phyloP scores from a whole-genome alignment of 2,797 vertebrate species.

The Paratrypauchen microcephalus region DNA sequence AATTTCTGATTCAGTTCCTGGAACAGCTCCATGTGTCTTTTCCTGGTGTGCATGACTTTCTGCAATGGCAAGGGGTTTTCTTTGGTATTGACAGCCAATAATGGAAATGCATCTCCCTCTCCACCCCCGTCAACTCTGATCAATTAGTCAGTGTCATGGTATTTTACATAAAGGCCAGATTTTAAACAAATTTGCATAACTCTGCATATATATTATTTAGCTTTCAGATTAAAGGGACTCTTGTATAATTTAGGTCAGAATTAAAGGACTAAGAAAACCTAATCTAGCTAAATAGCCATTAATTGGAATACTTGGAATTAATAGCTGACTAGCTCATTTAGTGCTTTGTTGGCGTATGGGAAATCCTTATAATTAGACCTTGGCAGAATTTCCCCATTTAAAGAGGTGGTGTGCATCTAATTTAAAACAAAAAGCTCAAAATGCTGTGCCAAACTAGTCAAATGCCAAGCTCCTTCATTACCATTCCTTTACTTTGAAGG shows the following conservation, averaged over 20 bases:
- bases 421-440: slow-evolving; percentile 37
- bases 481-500: slow-evolving; percentile 67
- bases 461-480: slow-evolving; percentile 36
- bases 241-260: slow-evolving; percentile 33
- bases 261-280: slow-evolving; percentile 28
- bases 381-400: slow-evolving; percentile 45
- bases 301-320: slow-evolving; percentile 33
- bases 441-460: slow-evolving; percentile 39
- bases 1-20: slow-evolving; percentile 99
- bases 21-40: slow-evolving; percentile 99
- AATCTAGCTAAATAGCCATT: slow-evolving; percentile 30
- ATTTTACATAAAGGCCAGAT: slow-evolving; percentile 66
- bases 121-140: slow-evolving; percentile 67
- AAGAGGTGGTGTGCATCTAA: slow-evolving; percentile 33
- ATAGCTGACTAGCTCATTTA: slow-evolving; percentile 47
- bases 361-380: slow-evolving; percentile 55
- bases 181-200: slow-evolving; percentile 64
- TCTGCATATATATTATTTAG: slow-evolving; percentile 64
- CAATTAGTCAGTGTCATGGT: slow-evolving; percentile 66
- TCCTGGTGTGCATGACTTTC: slow-evolving; percentile 99
- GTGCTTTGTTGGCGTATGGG: slow-evolving; percentile 47
- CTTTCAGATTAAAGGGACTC: slow-evolving; percentile 73
- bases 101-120: slow-evolving; percentile 73
- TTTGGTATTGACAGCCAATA: slow-evolving; percentile 80
- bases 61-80: slow-evolving; percentile 86